Base-by-base conservation (phyloP, 2,888 invertebrate genomes). In the Harpalus rubripes region DNA sequence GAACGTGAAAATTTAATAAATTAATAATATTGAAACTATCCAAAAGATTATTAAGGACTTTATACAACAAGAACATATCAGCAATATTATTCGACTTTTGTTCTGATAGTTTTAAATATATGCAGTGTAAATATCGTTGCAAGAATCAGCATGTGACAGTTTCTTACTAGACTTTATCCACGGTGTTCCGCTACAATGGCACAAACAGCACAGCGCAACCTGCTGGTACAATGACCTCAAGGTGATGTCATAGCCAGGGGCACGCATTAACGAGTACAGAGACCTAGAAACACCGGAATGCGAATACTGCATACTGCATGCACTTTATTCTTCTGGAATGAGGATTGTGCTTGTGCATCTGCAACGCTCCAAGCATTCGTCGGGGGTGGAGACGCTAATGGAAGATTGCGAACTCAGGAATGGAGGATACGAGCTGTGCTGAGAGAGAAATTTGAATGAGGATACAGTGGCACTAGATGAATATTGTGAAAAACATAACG, bases 211-310 rank as follows among this genome's bases (percentile, higher is more conserved):
- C 68, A 15, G 72, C 52, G 44, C 72, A 74, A 83, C 83, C 84
- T 84, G 84, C 84, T 84, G 84, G 84, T 84, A 84, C 84, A 84
- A 63, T 84, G 84, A 84, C 84, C 84, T 84, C 78, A 58, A 84
- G 63, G 63, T 84, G 78, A 84, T 84, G 78, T 84, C 84, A 78
- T 84, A 78, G 84, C 84, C 65, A 15, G 61, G 32, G 58, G 81
- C 41, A 61, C 15, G 61, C 83, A 76, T 84, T 76, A 84, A 44
- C 76, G 58, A 84, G 83, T 56, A 84, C 63, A 65, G 59, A 84
- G 84, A 84, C 84, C 84, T 78, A 84, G 84, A 84, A 82, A 83
- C 18, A 56, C 26, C 7, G 58, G 78, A 78, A 78, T 78, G 78
- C 78, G 58, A 74, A 74, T 74, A 74, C 22, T 16, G 18, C 15